Evolutionary conservation across 2,797 vertebrate species (phyloP).

Genomic region (Sebastes taczanowskii): DNA sequence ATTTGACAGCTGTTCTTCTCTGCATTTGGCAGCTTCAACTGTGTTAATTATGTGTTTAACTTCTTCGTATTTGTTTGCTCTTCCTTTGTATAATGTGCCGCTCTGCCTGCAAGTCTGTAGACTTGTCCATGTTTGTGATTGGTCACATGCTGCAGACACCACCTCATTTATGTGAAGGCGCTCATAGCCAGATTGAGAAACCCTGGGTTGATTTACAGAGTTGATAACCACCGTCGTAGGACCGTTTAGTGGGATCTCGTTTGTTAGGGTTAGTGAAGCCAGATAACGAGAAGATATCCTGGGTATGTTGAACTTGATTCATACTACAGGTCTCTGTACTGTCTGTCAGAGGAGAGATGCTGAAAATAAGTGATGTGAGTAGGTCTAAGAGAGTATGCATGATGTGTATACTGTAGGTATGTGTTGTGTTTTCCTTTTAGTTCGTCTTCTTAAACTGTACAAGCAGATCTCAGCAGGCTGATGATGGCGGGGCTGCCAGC

Average conservation of each 20-base stretch:
- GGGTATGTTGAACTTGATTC: neutral
- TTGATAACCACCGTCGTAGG: neutral
- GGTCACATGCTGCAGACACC: too few species aligned
- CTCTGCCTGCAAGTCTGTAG: too few species aligned
- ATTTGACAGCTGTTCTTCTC: neutral
- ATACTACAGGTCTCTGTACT: neutral
- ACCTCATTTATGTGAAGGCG: neutral
- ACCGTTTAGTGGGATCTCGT: neutral
- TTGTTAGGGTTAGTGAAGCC: neutral
- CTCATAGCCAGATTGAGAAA: neutral
- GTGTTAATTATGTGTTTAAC: too few species aligned
- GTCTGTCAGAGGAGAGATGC: neutral
- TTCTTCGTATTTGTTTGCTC: too few species aligned
- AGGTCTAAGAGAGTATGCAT: neutral
- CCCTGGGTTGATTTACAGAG: neutral
- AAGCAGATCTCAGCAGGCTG: conserved; percentile 9
- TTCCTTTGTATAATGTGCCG: too few species aligned
- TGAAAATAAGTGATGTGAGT: neutral
- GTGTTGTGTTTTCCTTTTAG: neutral
- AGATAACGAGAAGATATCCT: neutral
- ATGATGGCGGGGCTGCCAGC: conserved; percentile 6
- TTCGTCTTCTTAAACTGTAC: neutral
- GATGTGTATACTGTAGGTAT: neutral
- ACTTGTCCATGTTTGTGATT: too few species aligned
- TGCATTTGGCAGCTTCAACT: too few species aligned